phyloP scores from a whole-genome alignment of 1,140 invertebrate species.

The Dreissena polymorpha region DNA sequence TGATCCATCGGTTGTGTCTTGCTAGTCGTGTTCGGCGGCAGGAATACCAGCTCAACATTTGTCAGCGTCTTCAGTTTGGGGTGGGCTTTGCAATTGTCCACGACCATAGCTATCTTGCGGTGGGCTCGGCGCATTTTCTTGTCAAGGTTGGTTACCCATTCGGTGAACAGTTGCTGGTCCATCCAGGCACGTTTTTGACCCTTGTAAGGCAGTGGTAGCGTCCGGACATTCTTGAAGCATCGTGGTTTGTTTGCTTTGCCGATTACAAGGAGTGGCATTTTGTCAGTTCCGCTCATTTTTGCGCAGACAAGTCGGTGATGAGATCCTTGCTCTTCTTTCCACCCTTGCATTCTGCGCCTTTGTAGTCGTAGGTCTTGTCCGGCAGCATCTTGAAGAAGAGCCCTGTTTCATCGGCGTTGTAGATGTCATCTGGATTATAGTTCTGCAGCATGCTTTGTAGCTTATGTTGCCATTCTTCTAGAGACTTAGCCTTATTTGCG shows the following conservation, averaged over 20 bases:
- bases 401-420: constrained; percentile 57
- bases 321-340: constrained; percentile 79
- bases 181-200: constrained; percentile 9
- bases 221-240: constrained; percentile 25
- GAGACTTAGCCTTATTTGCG: constrained; percentile 7
- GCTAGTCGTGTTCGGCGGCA: constrained; percentile 43
- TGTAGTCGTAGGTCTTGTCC: constrained; percentile 49
- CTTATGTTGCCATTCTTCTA: background rate
- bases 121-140: background rate
- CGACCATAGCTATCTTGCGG: constrained; percentile 17
- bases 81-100: constrained; percentile 45
- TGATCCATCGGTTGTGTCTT: constrained; percentile 47
- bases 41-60: constrained; percentile 20
- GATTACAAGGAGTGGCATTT: constrained; percentile 27
- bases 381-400: constrained; percentile 53
- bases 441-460: background rate
- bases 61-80: constrained; percentile 5
- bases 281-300: constrained; percentile 32
- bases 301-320: constrained; percentile 54
- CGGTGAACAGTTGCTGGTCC: constrained; percentile 1
- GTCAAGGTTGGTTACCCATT: constrained; percentile 17
- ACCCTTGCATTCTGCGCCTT: constrained; percentile 39
- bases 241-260: constrained; percentile 35
- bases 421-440: constrained; percentile 42
- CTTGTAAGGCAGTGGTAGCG: constrained; percentile 8